Conservation (phyloP, 2,888 invertebrate species). For the Eupithecia abbreviata region DNA sequence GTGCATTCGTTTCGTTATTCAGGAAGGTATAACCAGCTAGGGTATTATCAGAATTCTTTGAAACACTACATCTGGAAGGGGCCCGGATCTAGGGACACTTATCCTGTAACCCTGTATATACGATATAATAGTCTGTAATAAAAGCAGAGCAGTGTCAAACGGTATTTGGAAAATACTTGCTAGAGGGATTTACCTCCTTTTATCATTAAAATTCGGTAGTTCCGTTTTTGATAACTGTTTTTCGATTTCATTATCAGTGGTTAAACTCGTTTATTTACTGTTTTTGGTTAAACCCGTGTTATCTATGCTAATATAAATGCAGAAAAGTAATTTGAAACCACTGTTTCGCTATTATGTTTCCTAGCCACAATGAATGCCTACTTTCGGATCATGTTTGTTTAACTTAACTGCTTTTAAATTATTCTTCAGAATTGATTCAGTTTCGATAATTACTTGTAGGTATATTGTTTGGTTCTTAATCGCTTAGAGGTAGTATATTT, state of each 20-base stretch:
- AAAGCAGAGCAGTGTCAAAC: not conserved
- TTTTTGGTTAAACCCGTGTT: conserved; percentile 5
- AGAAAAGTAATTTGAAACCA: conserved; percentile 14
- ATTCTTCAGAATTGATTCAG: not conserved
- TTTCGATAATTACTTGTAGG: not conserved
- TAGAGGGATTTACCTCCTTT: not conserved
- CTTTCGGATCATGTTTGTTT: conserved; percentile 10
- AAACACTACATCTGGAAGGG: too few relatives aligned
- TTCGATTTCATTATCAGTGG: not conserved
- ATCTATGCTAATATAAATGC: conserved; percentile 14
- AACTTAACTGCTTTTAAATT: not conserved
- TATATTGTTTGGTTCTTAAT: not conserved
- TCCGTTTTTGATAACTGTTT: not conserved
- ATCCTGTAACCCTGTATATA: not conserved
- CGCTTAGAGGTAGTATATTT: not conserved
- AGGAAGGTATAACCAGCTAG: too few relatives aligned
- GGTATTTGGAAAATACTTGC: not conserved
- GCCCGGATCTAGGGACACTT: too few relatives aligned
- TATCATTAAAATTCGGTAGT: not conserved
- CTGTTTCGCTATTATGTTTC: conserved; percentile 11
- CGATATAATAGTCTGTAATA: not conserved
- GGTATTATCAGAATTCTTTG: too few relatives aligned
- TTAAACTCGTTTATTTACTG: not conserved
- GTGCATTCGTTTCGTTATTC: too few relatives aligned
- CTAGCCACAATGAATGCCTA: conserved; percentile 9